Percentiles rank a stretch among this genome's conserved stretches.
Evolutionary conservation across 2,888 invertebrate genomes (phyloP).

Genomic region (Lysandra coridon): DNA sequence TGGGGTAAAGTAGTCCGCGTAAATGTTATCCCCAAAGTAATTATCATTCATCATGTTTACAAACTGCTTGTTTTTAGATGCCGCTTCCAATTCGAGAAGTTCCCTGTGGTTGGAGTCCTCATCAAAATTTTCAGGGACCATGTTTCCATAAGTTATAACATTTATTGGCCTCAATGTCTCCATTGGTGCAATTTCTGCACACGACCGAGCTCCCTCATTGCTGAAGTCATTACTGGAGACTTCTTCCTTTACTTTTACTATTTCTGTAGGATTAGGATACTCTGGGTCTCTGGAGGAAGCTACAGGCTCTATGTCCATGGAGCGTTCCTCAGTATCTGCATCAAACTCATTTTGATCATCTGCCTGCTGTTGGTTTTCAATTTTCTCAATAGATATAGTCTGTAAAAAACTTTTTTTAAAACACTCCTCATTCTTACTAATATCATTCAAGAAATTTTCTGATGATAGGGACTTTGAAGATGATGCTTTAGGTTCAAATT

Average conservation of each 20-base stretch:
- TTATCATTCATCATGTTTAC: slow-evolving; percentile 75
- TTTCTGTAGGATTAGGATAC: slow-evolving; percentile 48
- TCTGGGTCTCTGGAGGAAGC: slow-evolving; percentile 49
- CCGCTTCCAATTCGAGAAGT: slow-evolving; percentile 64
- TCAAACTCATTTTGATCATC: slow-evolving; percentile 59
- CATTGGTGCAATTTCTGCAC: slow-evolving; percentile 51
- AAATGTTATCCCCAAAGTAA: slow-evolving; percentile 74
- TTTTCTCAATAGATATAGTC: slow-evolving; percentile 61
- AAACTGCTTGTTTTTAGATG: slow-evolving; percentile 71
- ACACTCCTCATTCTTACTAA: slow-evolving; percentile 45
- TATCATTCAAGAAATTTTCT: slow-evolving; percentile 62
- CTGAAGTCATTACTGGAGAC: slow-evolving; percentile 64
- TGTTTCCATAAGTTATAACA: slow-evolving; percentile 66
- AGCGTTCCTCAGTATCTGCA: slow-evolving; percentile 65
- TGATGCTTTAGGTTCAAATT: slow-evolving; percentile 53
- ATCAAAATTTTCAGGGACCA: slow-evolving; percentile 61
- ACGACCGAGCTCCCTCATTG: slow-evolving; percentile 54
- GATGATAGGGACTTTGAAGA: slow-evolving; percentile 57
- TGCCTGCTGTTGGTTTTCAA: slow-evolving; percentile 45
- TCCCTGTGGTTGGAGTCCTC: slow-evolving; percentile 69
- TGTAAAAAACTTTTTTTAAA: slow-evolving; percentile 51
- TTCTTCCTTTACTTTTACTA: slow-evolving; percentile 67
- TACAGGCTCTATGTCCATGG: slow-evolving; percentile 66
- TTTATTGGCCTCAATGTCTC: slow-evolving; percentile 69
- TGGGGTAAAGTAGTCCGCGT: slow-evolving; percentile 72